Conservation (phyloP, 1,140 invertebrate species). For the Rhopalosiphum padi region DNA sequence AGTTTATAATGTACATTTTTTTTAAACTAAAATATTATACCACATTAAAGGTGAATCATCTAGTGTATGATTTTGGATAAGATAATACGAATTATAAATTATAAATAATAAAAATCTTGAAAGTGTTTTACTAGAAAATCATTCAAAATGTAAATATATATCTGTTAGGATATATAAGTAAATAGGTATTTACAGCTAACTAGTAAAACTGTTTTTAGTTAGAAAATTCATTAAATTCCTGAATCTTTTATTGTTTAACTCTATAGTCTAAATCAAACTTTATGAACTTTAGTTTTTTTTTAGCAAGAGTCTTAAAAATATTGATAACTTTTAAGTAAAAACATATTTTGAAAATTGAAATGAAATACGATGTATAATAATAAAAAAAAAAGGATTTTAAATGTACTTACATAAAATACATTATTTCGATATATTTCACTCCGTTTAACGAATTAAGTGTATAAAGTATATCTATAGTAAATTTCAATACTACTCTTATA, state of each 20-base stretch:
- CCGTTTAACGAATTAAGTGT: neutral
- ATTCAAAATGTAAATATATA: no score
- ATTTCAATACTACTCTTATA: neutral
- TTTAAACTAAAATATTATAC: no score
- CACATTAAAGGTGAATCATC: neutral
- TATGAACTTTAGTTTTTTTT: neutral
- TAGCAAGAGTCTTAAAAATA: neutral
- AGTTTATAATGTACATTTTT: neutral
- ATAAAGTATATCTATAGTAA: neutral
- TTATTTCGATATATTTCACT: neutral
- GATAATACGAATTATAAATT: neutral
- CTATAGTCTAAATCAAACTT: neutral
- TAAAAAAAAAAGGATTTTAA: neutral
- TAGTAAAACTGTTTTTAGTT: no score
- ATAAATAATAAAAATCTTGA: neutral
- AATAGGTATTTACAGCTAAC: neutral
- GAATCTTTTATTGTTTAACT: no score
- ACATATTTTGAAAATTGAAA: neutral
- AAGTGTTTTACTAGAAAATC: no score
- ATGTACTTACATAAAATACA: no score
- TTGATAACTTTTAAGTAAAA: neutral
- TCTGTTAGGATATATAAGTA: no score
- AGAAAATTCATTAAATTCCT: no score
- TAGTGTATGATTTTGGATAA: neutral
- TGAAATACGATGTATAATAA: neutral